These are phyloP conservation scores for Hylomyscus alleni DNA, from an alignment of 2,797 vertebrate genomes.

Conservation along the genomic window DNA sequence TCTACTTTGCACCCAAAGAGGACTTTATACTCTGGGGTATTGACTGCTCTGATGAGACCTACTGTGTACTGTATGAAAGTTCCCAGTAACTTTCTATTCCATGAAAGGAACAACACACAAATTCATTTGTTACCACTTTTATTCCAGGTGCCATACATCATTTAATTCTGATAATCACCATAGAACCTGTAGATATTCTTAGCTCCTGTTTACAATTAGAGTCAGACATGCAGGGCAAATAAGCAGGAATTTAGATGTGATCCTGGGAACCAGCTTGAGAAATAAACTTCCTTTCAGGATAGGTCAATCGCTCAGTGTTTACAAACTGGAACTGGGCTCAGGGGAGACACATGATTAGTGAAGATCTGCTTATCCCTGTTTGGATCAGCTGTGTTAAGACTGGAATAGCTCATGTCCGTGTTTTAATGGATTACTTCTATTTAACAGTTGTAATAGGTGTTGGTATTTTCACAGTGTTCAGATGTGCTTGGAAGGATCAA, in stretches of 20 bases:
- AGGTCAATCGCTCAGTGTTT: background rate
- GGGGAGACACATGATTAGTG: background rate
- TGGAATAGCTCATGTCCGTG: conserved; percentile 12
- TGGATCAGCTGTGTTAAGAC: conserved; percentile 29
- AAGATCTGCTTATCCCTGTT: background rate
- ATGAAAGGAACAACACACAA: conserved; percentile 19
- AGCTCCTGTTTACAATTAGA: conserved; percentile 42
- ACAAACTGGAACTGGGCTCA: background rate
- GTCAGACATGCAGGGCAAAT: conserved; percentile 15
- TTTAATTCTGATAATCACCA: conserved; percentile 27
- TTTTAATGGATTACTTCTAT: background rate
- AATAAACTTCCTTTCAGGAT: background rate
- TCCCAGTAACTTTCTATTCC: conserved; percentile 13
- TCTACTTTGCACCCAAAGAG: background rate
- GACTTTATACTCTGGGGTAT: background rate
- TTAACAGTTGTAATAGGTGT: background rate
- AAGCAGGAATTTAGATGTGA: background rate
- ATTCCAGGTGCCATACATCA: background rate
- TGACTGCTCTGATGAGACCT: background rate
- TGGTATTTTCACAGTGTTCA: background rate
- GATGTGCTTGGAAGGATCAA: background rate
- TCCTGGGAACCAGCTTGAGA: background rate
- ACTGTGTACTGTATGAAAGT: background rate
- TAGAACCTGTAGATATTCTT: background rate
- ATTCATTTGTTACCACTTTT: background rate